phyloP scores from a whole-genome alignment of 2,113 vertebrate species.

The Aptenodytes forsteri region DNA sequence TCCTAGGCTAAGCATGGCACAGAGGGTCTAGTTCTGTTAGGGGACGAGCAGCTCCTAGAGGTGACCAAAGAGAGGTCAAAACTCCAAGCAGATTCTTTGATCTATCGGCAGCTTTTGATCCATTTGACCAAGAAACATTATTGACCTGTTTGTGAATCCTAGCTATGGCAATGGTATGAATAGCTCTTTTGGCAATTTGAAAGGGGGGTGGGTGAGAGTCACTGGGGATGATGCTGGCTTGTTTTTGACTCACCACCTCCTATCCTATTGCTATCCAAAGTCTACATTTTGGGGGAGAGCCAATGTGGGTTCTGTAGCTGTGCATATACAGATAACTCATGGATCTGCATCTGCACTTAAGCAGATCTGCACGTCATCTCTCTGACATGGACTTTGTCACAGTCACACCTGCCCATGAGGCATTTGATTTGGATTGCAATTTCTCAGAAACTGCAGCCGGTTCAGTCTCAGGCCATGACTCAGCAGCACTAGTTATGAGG shows the following conservation, averaged over 20 bases:
- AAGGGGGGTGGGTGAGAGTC: neutral
- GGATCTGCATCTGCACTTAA: neutral
- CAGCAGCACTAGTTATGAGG: slow-evolving; percentile 1
- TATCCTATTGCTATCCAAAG: neutral
- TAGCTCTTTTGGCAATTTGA: neutral
- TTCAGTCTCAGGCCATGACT: slow-evolving; percentile 3
- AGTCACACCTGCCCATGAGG: neutral
- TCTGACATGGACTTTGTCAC: neutral
- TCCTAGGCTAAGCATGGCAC: neutral
- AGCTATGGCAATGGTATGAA: neutral
- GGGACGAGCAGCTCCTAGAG: neutral
- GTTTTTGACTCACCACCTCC: neutral
- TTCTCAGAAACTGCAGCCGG: neutral
- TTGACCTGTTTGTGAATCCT: neutral
- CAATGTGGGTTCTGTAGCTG: neutral
- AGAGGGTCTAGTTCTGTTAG: neutral
- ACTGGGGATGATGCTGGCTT: neutral
- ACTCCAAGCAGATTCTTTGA: neutral
- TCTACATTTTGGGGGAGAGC: neutral
- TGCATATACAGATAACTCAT: neutral
- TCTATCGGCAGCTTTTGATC: neutral
- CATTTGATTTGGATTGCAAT: neutral
- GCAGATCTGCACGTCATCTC: neutral
- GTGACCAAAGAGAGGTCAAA: neutral
- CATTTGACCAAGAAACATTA: neutral